phyloP scores from a whole-genome alignment of 1,140 invertebrate species.

The Drosophila setifemur region DNA sequence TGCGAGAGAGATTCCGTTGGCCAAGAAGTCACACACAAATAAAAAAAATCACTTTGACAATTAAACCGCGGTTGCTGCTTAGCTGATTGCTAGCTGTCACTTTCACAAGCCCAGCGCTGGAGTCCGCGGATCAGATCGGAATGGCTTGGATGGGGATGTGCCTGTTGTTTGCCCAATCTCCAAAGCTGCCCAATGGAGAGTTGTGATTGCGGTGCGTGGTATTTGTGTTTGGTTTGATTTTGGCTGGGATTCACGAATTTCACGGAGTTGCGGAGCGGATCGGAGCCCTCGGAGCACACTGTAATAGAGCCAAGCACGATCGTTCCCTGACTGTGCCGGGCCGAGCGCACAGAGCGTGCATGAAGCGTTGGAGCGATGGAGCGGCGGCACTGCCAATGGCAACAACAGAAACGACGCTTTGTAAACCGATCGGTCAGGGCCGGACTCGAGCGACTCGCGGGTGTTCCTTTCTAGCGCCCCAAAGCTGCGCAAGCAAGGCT shows the following conservation, averaged over 20 bases:
- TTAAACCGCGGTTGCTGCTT: background rate
- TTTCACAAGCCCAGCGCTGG: slow-evolving; percentile 17
- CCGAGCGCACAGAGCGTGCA: slow-evolving; percentile 47
- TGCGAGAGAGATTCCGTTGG: background rate
- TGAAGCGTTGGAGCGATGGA: slow-evolving; percentile 18
- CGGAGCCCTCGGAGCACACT: slow-evolving; percentile 39
- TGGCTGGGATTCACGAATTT: background rate
- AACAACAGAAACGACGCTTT: slow-evolving; percentile 37
- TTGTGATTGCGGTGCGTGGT: slow-evolving; percentile 1
- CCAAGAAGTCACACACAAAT: background rate
- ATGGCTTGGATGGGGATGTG: too few species aligned
- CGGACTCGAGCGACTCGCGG: background rate
- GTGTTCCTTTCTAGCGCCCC: too few species aligned
- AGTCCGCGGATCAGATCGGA: too few species aligned
- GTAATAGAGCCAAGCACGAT: slow-evolving; percentile 69
- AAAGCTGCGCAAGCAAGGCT: too few species aligned
- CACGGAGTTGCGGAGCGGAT: slow-evolving; percentile 8
- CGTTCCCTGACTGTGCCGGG: slow-evolving; percentile 58
- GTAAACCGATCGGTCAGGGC: slow-evolving; percentile 37
- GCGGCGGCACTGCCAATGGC: slow-evolving; percentile 39
- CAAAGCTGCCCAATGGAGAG: too few species aligned
- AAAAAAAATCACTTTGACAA: background rate
- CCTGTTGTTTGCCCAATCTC: too few species aligned
- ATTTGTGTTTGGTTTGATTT: slow-evolving; percentile 4
- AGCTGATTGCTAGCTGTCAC: background rate